Base-by-base conservation (phyloP, 2,888 invertebrate genomes). In the Hypomecis punctinalis region DNA sequence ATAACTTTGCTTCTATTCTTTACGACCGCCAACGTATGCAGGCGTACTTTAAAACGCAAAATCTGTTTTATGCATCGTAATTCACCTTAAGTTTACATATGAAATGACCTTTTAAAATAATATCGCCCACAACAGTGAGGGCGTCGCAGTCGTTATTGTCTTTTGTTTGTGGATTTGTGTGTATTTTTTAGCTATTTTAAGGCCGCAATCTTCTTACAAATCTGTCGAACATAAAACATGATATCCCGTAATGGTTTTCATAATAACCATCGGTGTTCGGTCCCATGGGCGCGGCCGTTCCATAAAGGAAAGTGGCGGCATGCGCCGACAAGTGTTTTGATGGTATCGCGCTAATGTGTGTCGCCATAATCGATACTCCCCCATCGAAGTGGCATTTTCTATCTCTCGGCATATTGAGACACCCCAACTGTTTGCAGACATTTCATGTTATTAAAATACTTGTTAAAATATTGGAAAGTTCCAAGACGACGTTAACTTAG, bases 341-440 rank as follows among this genome's bases (percentile, higher is more conserved):
- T 88, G 82, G 76, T 87, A 90, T 89, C 87, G 78, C 77, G 75
- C 80, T 87, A 86, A 88, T 86, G 85, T 83, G 81, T 85, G 81
- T 75, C 75, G 75, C 76, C 77, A 77, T 83, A 83, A 89, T 86
- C 84, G 81, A 86, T 86, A 86, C 77, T 73, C 65, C 72, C 73
- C 73, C 75, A 74, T 70, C 61, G 68, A 74, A 77, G 71, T 69
- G 73, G 74, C 75, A 69, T 79, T 76, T 79, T 78, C 66, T 63
- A 58, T 63, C 57, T 56, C 47, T 49, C 48, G 49, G 43, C 6
- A 59, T 35, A 60, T 54, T 48, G 61, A 46, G 46, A 61, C 40
- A 6, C 52, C 52, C 23, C 11, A 54, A 58, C 36, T 58, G 58
- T 56, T 56, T 62, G 51, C 52, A 56, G 46, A 49, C 13, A 54